These are phyloP conservation scores for Hyla sarda DNA, from an alignment of 2,113 vertebrate species.

Conservation along the genomic window DNA sequence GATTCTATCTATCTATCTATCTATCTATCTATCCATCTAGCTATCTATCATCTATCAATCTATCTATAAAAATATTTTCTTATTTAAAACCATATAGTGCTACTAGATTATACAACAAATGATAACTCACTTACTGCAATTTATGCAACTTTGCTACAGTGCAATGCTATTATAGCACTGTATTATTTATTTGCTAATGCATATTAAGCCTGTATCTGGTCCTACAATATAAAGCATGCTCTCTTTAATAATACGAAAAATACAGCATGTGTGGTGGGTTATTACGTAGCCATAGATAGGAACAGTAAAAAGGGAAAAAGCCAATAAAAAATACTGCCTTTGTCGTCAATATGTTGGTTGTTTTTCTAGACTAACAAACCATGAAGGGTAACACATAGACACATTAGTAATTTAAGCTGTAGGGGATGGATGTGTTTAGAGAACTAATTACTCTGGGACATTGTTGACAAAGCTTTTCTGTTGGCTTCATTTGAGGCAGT, in stretches of 20 bases:
- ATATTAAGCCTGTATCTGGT: no score
- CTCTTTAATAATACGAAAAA: not conserved
- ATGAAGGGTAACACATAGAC: not conserved
- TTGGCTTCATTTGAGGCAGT: not conserved
- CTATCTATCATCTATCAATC: no score
- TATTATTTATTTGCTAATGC: no score
- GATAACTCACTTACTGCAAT: no score
- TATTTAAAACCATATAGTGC: no score
- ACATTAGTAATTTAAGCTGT: conserved; percentile 19
- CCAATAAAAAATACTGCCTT: not conserved
- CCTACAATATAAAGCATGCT: no score
- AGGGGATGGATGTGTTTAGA: conserved; percentile 30
- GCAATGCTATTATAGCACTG: no score
- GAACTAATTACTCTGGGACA: conserved; percentile 32
- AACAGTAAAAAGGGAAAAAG: no score
- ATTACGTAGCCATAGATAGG: not conserved
- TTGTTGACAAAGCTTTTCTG: conserved; percentile 22
- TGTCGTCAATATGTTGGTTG: not conserved
- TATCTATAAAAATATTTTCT: not conserved
- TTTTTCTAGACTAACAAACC: not conserved
- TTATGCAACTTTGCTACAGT: no score
- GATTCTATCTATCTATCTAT: not conserved
- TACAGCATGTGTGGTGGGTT: not conserved
- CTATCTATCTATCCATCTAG: not conserved
- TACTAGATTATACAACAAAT: no score